Evolutionary conservation across 53 echinoderm and acorn worm species (phyloP).

Genomic region (Patiria pectinifera): DNA sequence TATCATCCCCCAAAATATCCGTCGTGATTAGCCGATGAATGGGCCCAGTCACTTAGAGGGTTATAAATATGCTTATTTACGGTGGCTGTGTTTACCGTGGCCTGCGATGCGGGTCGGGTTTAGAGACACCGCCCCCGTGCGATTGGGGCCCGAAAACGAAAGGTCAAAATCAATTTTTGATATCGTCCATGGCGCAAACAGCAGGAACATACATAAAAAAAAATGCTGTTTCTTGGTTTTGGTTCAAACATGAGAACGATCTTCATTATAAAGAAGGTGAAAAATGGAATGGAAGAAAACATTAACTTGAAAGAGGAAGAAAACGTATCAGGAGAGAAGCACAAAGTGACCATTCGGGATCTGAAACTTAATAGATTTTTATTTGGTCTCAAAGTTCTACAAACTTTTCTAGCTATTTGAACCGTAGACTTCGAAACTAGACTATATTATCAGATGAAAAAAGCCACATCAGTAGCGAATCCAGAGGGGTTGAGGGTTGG

Average conservation of each 20-base stretch:
- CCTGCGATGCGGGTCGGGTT: slow-evolving; percentile 7
- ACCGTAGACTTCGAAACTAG: no score
- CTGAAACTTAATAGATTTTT: no score
- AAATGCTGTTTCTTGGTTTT: background rate
- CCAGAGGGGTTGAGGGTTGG: no score
- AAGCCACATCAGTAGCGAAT: no score
- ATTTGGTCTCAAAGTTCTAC: no score
- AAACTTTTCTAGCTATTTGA: no score
- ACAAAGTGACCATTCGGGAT: no score
- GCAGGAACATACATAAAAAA: background rate
- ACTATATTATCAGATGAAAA: no score
- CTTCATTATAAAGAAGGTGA: no score
- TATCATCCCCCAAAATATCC: slow-evolving; percentile 14
- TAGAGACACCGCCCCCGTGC: background rate
- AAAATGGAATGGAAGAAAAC: no score
- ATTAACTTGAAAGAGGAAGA: no score
- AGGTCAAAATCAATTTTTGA: background rate
- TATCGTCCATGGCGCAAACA: background rate
- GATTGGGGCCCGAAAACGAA: slow-evolving; percentile 7
- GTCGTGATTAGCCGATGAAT: slow-evolving; percentile 19
- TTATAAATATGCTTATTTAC: slow-evolving; percentile 46
- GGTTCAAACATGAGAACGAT: background rate
- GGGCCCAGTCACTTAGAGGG: slow-evolving; percentile 7
- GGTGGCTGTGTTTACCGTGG: slow-evolving; percentile 13
- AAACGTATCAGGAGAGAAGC: no score